Percentiles rank a stretch among this genome's conserved stretches.
Conservation (phyloP, 2,113 vertebrate species). For the Scomber japonicus region DNA sequence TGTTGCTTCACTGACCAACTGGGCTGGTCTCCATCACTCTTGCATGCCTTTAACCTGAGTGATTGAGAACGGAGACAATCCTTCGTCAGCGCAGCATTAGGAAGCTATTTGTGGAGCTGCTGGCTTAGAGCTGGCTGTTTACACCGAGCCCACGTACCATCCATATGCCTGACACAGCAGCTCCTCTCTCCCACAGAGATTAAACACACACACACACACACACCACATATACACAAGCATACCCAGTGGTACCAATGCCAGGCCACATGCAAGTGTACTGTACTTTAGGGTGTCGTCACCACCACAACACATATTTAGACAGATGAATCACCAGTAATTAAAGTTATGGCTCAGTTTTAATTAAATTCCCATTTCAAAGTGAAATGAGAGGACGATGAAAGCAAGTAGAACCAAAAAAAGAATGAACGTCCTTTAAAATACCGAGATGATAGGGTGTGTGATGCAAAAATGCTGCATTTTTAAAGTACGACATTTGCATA, state of each 20-base stretch:
- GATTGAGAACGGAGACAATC: constrained; percentile 21
- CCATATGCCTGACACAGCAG: constrained; percentile 73
- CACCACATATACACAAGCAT: constrained; percentile 13
- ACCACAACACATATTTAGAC: constrained; percentile 12
- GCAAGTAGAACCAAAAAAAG: neutral
- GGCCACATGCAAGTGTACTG: constrained; percentile 13
- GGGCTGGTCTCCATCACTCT: neutral
- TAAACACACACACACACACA: constrained; percentile 8
- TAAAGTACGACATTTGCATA: neutral
- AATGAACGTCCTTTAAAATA: neutral
- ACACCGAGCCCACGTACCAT: constrained; percentile 38
- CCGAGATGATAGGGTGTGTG: neutral
- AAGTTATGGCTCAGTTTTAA: neutral
- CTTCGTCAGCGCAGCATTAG: constrained; percentile 64
- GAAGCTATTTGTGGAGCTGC: constrained; percentile 68
- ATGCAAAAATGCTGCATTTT: constrained; percentile 4
- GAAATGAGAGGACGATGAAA: neutral
- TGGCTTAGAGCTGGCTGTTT: constrained; percentile 58
- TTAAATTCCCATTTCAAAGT: neutral
- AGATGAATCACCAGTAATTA: neutral
- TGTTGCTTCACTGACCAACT: neutral
- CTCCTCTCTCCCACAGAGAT: constrained; percentile 65
- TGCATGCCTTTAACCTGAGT: constrained; percentile 7
- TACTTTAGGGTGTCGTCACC: constrained; percentile 1
- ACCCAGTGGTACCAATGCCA: neutral